Percentiles rank a stretch among this genome's conserved stretches.
Conservation (phyloP, 2,113 vertebrate species). For the Megaleporinus macrocephalus region DNA sequence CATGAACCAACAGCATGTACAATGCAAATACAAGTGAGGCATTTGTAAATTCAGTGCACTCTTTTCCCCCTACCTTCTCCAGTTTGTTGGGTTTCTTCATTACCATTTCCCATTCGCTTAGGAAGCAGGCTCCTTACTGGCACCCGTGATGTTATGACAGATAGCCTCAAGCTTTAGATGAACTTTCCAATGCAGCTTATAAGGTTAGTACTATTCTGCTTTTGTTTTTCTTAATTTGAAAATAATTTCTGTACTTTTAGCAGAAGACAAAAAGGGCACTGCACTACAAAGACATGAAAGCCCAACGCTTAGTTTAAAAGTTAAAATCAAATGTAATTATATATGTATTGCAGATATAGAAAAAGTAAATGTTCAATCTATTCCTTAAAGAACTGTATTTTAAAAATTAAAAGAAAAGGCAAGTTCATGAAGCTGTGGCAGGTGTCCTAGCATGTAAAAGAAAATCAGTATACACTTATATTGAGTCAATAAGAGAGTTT, state of each 20-base stretch:
- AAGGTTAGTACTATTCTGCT: constrained; percentile 39
- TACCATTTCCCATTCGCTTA: constrained; percentile 26
- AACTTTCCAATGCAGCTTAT: constrained; percentile 38
- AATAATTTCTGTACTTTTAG: background rate
- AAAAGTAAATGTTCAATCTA: no score
- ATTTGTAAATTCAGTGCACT: constrained; percentile 46
- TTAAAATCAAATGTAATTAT: no score
- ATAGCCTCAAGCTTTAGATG: constrained; percentile 7
- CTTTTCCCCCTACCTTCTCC: background rate
- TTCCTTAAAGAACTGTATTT: no score
- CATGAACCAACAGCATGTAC: constrained; percentile 7
- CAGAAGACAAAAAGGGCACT: no score
- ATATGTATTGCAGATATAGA: no score
- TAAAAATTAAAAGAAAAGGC: no score
- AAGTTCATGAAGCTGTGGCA: no score
- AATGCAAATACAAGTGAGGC: constrained; percentile 49
- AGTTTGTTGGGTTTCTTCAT: constrained; percentile 32
- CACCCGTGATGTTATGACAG: constrained; percentile 44
- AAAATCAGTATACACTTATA: no score
- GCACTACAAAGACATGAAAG: background rate
- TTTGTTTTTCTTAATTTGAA: background rate
- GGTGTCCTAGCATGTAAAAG: no score
- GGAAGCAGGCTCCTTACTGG: constrained; percentile 28
- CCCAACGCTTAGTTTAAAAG: no score
- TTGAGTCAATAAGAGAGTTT: no score